These are phyloP conservation scores for Heliconius hermathena DNA, from an alignment of 1,140 invertebrate genomes.

Conservation along the genomic window DNA sequence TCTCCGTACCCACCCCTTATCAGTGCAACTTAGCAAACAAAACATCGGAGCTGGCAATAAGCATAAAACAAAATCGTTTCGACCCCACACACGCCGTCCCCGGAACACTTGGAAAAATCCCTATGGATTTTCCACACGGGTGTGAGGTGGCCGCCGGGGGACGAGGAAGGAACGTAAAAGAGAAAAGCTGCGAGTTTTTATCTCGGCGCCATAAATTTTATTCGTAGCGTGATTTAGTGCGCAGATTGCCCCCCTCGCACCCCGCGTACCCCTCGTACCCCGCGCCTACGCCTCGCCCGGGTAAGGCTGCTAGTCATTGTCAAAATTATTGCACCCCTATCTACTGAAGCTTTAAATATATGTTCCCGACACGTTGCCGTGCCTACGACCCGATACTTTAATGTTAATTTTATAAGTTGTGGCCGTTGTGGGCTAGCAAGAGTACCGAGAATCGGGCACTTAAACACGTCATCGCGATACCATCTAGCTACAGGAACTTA, in stretches of 20 bases:
- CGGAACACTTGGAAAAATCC: conserved; percentile 81
- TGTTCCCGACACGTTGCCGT: conserved; percentile 72
- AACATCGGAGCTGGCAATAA: conserved; percentile 77
- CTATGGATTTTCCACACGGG: conserved; percentile 80
- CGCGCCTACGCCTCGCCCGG: conserved; percentile 77
- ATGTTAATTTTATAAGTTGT: conserved; percentile 57
- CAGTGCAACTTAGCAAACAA: conserved; percentile 77
- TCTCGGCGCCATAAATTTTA: conserved; percentile 83
- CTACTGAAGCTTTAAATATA: conserved; percentile 81
- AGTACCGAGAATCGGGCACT: conserved; percentile 37
- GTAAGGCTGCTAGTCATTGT: conserved; percentile 81
- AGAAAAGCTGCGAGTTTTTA: conserved; percentile 84
- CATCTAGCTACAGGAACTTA: conserved; percentile 36
- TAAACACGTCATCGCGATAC: conserved; percentile 39
- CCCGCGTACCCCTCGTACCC: conserved; percentile 64
- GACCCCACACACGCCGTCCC: conserved; percentile 77
- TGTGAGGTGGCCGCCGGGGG: conserved; percentile 53
- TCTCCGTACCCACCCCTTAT: conserved; percentile 69
- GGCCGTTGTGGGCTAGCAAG: conserved; percentile 28
- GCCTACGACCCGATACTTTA: conserved; percentile 64
- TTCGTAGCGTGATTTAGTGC: conserved; percentile 83
- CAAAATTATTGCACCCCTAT: conserved; percentile 82
- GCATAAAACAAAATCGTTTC: conserved; percentile 80
- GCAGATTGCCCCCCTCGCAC: conserved; percentile 78
- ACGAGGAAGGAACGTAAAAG: conserved; percentile 80